Conservation (phyloP, 2,113 vertebrate genomes). For the Xenopus laevis region DNA sequence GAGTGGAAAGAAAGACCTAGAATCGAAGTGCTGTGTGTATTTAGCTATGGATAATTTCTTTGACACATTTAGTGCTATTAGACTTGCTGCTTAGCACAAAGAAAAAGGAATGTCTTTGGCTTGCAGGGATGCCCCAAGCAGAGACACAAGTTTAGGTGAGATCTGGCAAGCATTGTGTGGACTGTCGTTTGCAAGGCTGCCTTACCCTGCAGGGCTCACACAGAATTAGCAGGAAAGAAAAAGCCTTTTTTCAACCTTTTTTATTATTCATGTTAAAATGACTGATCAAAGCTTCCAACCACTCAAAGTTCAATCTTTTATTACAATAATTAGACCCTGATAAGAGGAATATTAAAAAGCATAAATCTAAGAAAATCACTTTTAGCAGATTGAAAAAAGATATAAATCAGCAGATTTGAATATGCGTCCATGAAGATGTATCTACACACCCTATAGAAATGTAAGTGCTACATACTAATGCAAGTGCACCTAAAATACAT, state of each 20-base stretch:
- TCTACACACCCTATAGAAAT: too few relatives aligned
- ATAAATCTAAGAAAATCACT: slow-evolving; percentile 59
- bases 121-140: slow-evolving; percentile 39
- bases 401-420: slow-evolving; percentile 60
- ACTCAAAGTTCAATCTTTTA: slow-evolving; percentile 57
- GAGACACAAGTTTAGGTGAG: slow-evolving; percentile 49
- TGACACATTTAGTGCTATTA: slow-evolving; percentile 44
- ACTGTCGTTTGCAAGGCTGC: slow-evolving; percentile 33
- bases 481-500: too few relatives aligned
- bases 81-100: slow-evolving; percentile 45
- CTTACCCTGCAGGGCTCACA: slow-evolving; percentile 53
- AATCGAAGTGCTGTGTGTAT: not conserved
- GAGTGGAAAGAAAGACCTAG: too few relatives aligned
- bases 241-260: slow-evolving; percentile 47
- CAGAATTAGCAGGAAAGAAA: slow-evolving; percentile 48
- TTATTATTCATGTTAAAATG: slow-evolving; percentile 59
- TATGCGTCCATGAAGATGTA: slow-evolving; percentile 37
- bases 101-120: slow-evolving; percentile 43
- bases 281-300: slow-evolving; percentile 59
- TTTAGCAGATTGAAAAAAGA: slow-evolving; percentile 31
- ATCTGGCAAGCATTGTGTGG: slow-evolving; percentile 17
- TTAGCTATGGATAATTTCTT: slow-evolving; percentile 21
- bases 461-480: too few relatives aligned
- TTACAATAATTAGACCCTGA: slow-evolving; percentile 60
- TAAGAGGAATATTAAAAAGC: slow-evolving; percentile 59